Evolutionary conservation across 2,797 vertebrate species (phyloP).

Genomic region (Lutjanus campechanus): DNA sequence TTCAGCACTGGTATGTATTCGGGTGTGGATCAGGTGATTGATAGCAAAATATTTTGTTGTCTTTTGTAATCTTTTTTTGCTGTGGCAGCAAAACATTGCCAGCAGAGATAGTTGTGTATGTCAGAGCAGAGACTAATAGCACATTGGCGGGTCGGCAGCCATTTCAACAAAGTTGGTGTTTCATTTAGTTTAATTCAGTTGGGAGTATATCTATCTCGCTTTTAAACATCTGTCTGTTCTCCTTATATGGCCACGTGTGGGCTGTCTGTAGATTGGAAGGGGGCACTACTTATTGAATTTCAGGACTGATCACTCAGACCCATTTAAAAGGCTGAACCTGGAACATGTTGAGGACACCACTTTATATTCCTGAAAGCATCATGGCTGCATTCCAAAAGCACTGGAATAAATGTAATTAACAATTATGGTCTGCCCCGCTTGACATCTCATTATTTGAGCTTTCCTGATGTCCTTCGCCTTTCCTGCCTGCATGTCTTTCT

Average conservation of each 20-base stretch:
- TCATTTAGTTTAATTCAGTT: constrained; percentile 35
- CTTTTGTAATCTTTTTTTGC: no score
- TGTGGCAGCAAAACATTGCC: no score
- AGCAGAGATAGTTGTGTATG: constrained; percentile 38
- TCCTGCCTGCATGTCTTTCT: constrained; percentile 52
- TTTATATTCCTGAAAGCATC: constrained; percentile 84
- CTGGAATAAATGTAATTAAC: constrained; percentile 85
- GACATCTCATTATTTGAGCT: constrained; percentile 85
- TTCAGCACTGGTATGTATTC: no score
- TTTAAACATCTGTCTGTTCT: constrained; percentile 54
- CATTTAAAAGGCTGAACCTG: constrained; percentile 76
- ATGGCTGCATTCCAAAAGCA: constrained; percentile 80
- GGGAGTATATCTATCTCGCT: constrained; percentile 45
- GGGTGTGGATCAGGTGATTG: no score
- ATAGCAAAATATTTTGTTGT: no score
- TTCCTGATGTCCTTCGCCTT: constrained; percentile 78
- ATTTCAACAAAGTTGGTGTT: constrained; percentile 39
- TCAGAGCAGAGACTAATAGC: constrained; percentile 24
- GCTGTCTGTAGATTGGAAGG: constrained; percentile 43
- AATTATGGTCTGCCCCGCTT: constrained; percentile 81
- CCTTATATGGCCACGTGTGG: constrained; percentile 27
- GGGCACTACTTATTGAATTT: constrained; percentile 69
- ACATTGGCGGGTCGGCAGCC: constrained; percentile 26
- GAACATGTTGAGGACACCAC: constrained; percentile 81
- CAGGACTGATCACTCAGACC: constrained; percentile 66